These are phyloP conservation scores for Pseudochaenichthys georgianus DNA, from an alignment of 2,797 vertebrate species.

Conservation along the genomic window DNA sequence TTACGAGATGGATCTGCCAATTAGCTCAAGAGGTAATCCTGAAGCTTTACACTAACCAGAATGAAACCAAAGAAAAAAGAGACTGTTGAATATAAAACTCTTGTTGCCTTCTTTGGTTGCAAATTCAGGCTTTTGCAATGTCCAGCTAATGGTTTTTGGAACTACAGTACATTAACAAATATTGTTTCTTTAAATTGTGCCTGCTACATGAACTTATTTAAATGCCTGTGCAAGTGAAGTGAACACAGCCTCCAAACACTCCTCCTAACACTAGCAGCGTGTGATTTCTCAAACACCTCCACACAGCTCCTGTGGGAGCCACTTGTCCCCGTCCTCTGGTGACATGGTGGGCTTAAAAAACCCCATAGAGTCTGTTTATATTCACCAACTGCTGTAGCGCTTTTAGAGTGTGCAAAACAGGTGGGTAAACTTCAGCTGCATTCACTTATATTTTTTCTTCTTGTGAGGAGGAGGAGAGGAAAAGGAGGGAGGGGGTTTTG, in stretches of 20 bases:
- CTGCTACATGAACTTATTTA: constrained; percentile 25
- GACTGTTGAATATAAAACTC: constrained; percentile 46
- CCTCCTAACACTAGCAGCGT: constrained; percentile 40
- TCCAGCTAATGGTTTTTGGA: constrained; percentile 4
- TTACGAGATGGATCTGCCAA: constrained; percentile 65
- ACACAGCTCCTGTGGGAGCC: constrained; percentile 59
- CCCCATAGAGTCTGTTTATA: constrained; percentile 82
- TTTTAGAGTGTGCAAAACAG: constrained; percentile 88
- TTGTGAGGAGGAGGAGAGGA: constrained; percentile 75
- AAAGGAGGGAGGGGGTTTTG: constrained; percentile 71
- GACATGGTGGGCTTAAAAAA: constrained; percentile 79
- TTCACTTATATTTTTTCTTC: constrained; percentile 85
- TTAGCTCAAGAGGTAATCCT: constrained; percentile 77
- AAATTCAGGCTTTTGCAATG: constrained; percentile 15
- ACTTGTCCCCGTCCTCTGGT: constrained; percentile 64
- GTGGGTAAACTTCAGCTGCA: constrained; percentile 91
- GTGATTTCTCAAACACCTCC: constrained; percentile 63
- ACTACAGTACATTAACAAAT: constrained; percentile 23
- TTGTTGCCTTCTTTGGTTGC: constrained; percentile 41
- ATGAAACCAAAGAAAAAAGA: constrained; percentile 57
- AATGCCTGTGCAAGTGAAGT: constrained; percentile 40
- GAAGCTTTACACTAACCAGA: constrained; percentile 71
- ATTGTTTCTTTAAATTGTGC: constrained; percentile 7
- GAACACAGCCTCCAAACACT: constrained; percentile 34
- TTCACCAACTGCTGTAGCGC: constrained; percentile 83